Conservation (phyloP, 1,140 invertebrate species). For the Drosophila pallidifrons region DNA sequence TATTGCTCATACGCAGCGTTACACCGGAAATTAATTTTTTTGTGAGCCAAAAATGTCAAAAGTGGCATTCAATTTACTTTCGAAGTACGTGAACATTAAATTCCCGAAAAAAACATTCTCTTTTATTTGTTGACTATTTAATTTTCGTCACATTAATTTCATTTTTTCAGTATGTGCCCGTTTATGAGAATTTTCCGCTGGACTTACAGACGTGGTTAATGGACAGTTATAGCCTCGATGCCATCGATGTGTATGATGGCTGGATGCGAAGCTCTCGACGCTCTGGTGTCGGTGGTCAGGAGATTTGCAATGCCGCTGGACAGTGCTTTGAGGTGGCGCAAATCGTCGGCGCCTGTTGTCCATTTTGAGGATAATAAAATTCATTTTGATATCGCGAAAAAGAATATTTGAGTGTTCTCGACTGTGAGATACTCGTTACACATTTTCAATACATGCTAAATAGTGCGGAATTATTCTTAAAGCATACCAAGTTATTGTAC, state of each 20-base stretch:
- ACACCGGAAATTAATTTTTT: conserved; percentile 72
- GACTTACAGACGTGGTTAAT: conserved; percentile 59
- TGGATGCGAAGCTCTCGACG: conserved; percentile 38
- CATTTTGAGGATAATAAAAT: conserved; percentile 47
- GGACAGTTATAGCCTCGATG: conserved; percentile 57
- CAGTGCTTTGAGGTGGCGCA: conserved; percentile 58
- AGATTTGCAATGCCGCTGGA: conserved; percentile 55
- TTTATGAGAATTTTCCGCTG: conserved; percentile 56
- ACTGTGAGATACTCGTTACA: no score
- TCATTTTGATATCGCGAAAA: conserved; percentile 6
- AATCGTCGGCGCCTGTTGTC: conserved; percentile 50
- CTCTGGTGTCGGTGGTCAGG: background rate
- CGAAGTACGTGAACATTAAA: conserved; percentile 23
- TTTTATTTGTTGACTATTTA: background rate
- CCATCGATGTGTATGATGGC: conserved; percentile 52
- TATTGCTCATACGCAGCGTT: conserved; percentile 68
- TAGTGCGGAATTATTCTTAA: no score
- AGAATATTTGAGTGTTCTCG: background rate
- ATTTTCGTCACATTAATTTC: conserved; percentile 34
- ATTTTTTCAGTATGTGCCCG: conserved; percentile 57
- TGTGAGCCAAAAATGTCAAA: conserved; percentile 11
- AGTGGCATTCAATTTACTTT: conserved; percentile 24
- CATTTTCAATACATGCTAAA: no score
- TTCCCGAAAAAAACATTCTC: no score
- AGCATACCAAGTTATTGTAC: no score